Base-by-base conservation (phyloP, 2,797 vertebrate species). In the Petrocephalus sullivani region DNA sequence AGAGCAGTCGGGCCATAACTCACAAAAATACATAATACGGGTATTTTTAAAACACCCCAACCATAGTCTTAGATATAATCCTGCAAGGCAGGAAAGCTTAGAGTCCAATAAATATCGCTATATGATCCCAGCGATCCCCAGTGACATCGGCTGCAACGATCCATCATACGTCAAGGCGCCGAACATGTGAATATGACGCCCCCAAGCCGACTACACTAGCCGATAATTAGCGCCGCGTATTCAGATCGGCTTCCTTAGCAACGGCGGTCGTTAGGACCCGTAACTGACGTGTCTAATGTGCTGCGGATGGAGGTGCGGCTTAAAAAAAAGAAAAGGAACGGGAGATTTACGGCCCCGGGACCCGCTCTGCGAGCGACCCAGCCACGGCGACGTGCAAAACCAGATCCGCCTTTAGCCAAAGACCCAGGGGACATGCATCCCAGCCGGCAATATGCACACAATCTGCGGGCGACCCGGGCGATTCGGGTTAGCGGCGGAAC, bases 161-260 rank as follows among this genome's bases (percentile, higher is more conserved):
- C 19, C n/a, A 49, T 81, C 41, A 81, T n/a, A 81, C n/a, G 49
- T 81, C 37, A 81, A 41, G 37, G 7, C n/a, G 19, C 19, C n/a
- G 46, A 81, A 81, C 41, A 49, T 56, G 54, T n/a, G 16, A 37
- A 71, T 41, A 16, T 71, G 14, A 71, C 16, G 37, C 53, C 67
- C 33, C 67, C 33, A 37, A 33, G 67, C 14, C 33, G 37, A 71
- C 51, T 14, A 28, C 51, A 56, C 9, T n/a, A n/a, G 14, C 23
- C 10, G 58, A 56, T 54, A 71, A 88, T 81, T 84, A 33, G 21
- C 21, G 14, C 3, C 41, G 57, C 91, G 91, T 93, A 93, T 92
- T 94, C 89, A 94, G 90, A 91, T 89, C 84, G 90, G 93, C 94
- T 95, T 95, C 94, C 95, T 94, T 92, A 93, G 92, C 92, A 92